These are phyloP conservation scores for Coenonympha glycerion DNA, from an alignment of 2,888 invertebrate genomes.

Conservation along the genomic window DNA sequence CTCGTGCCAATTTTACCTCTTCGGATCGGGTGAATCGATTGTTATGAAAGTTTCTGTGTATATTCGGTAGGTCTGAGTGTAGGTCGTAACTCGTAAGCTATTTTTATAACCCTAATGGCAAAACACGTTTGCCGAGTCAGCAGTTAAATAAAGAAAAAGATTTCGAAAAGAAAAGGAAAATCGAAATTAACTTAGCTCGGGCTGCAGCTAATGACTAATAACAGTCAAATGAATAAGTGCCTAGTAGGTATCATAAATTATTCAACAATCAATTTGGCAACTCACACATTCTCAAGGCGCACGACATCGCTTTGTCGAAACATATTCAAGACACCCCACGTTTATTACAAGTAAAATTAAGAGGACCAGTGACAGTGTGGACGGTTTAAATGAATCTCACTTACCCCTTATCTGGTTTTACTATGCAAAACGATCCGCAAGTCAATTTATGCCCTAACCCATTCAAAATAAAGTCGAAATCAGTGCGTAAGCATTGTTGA, in stretches of 20 bases:
- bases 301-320: constrained; percentile 28
- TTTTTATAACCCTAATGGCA: too few relatives aligned
- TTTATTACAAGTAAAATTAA: constrained; percentile 61
- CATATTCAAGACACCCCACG: constrained; percentile 31
- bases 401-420: constrained; percentile 57
- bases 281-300: constrained; percentile 22
- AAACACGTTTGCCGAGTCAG: too few relatives aligned
- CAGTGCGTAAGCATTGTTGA: constrained; percentile 28
- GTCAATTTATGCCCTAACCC: constrained; percentile 34
- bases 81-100: too few relatives aligned
- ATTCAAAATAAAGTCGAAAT: constrained; percentile 31
- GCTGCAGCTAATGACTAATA: too few relatives aligned
- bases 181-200: too few relatives aligned
- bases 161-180: too few relatives aligned
- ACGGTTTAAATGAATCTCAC: constrained; percentile 72
- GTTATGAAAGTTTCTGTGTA: too few relatives aligned
- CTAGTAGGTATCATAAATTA: not conserved
- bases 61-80: too few relatives aligned
- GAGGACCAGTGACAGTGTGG: constrained; percentile 66
- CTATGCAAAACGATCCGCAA: constrained; percentile 28
- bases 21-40: too few relatives aligned
- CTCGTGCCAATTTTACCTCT: too few relatives aligned
- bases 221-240: not conserved
- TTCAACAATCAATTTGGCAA: constrained; percentile 16
- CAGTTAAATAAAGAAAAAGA: too few relatives aligned